Evolutionary conservation across 30 jellyfish, hydroid and myxozoan species (phyloP), one percentile per base, ranked within the genome.

Genomic region (Chrysaora quinquecirrha): DNA sequence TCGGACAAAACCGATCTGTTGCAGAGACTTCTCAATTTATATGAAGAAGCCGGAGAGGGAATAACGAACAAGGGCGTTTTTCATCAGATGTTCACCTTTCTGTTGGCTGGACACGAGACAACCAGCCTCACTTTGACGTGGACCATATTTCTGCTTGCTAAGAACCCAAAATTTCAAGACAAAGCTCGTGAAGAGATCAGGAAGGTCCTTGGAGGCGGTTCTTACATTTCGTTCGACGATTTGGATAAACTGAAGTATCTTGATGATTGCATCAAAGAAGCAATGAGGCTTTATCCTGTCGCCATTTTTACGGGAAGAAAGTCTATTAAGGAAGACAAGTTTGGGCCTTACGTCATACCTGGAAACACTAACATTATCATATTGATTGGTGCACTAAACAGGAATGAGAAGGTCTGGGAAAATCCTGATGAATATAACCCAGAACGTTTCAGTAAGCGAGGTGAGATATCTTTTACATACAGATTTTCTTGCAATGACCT

Each of bases 61-160:
- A 66, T 80, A 25, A 46, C 90, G 31, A 80, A 80, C 78, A 80
- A 80, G 34, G 90, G 72, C 20, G 63, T 80, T 0, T 80, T 80
- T 31, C 83, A 80, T 23, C 90, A 80, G n/a, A 23, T 80, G 14
- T 80, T 80, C 70, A 80, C 90, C 3, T 80, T 80, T 79, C 34
- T 80, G 90, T 46, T 80, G 48, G 90, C 90, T 48, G 90, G 90
- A 16, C 90, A 80, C 70, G 90, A 80, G 46, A 80, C 90, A 30
- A 80, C 90, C 18, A 80, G 90, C 77, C 70, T 80, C 30, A 1
- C 78, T 1, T 10, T 80, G 65, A 80, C 90, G 30, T 80, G 90
- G 90, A 20, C 60, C 7, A 16, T 67, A 19, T 80, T 65, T 31
- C 84, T 65, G 1, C 72, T 80, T 3, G 90, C 90, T 9, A 29